These are phyloP conservation scores for Notarius lentiginosus DNA, from an alignment of 2,113 vertebrate species.

Conservation along the genomic window DNA sequence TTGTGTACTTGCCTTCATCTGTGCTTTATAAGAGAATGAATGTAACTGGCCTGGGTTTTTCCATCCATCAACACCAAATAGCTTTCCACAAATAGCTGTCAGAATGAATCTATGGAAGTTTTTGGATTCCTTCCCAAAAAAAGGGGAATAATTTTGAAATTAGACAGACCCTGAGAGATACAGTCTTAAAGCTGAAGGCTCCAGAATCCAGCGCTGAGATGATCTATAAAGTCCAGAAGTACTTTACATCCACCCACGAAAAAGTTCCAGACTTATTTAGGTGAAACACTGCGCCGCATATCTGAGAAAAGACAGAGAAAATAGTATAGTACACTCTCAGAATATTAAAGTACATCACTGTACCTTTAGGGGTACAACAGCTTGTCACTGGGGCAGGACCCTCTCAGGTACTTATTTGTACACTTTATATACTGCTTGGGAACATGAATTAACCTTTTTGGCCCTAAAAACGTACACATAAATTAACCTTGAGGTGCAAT, in stretches of 20 bases:
- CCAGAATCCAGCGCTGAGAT: slow-evolving; percentile 24
- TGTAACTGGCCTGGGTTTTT: slow-evolving; percentile 6
- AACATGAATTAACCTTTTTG: no score
- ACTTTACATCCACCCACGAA: neutral
- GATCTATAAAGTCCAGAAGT: neutral
- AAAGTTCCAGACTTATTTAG: neutral
- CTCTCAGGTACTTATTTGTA: no score
- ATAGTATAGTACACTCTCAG: no score
- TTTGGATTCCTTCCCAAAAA: neutral
- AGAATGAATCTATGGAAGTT: neutral
- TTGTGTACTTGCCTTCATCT: neutral
- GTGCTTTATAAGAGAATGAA: neutral
- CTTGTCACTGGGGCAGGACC: no score
- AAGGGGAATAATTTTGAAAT: neutral
- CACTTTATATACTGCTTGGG: no score
- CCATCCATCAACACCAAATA: neutral
- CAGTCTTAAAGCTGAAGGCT: slow-evolving; percentile 10
- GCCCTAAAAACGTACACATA: no score
- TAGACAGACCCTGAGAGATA: neutral
- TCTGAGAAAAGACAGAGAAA: neutral
- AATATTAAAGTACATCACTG: no score
- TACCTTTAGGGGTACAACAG: no score
- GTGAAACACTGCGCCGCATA: slow-evolving; percentile 19
- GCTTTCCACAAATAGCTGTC: slow-evolving; percentile 10
- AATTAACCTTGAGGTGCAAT: no score